A percentile compares a stretch with the other conserved stretches of the same genome.
phyloP scores from a whole-genome alignment of 2,113 vertebrate species.

The Chaenogobius annularis region DNA sequence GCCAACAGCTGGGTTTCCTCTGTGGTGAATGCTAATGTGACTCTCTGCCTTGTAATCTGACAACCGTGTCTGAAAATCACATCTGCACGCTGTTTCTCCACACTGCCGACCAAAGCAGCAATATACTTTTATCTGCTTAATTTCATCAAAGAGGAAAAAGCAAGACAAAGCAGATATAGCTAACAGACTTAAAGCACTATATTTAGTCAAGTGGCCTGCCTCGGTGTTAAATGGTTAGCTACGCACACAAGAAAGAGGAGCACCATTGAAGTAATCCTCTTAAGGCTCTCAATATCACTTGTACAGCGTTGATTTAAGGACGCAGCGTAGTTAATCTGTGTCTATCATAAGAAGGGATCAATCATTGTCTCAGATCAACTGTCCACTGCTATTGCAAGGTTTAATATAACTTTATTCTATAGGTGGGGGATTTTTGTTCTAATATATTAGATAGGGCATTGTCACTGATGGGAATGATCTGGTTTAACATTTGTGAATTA shows the following conservation, averaged over 20 bases:
- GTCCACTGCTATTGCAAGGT: no score
- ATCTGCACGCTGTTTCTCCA: slow-evolving; percentile 63
- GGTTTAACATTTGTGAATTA: no score
- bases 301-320: slow-evolving; percentile 41
- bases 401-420: no score
- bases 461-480: no score
- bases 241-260: slow-evolving; percentile 45
- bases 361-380: not conserved
- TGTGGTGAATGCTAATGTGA: slow-evolving; percentile 22
- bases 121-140: slow-evolving; percentile 48
- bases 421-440: no score
- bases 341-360: slow-evolving; percentile 37
- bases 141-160: slow-evolving; percentile 48
- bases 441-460: no score
- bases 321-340: slow-evolving; percentile 28
- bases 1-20: slow-evolving; percentile 21
- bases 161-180: slow-evolving; percentile 45
- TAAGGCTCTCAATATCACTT: slow-evolving; percentile 52
- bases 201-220: slow-evolving; percentile 52
- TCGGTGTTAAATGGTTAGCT: slow-evolving; percentile 59
- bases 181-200: slow-evolving; percentile 51
- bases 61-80: slow-evolving; percentile 69
- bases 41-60: slow-evolving; percentile 63
- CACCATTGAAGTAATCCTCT: slow-evolving; percentile 67
- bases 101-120: slow-evolving; percentile 40